These are phyloP conservation scores for Muscicapa adusta DNA, from an alignment of 2,113 vertebrate species.

Conservation along the genomic window DNA sequence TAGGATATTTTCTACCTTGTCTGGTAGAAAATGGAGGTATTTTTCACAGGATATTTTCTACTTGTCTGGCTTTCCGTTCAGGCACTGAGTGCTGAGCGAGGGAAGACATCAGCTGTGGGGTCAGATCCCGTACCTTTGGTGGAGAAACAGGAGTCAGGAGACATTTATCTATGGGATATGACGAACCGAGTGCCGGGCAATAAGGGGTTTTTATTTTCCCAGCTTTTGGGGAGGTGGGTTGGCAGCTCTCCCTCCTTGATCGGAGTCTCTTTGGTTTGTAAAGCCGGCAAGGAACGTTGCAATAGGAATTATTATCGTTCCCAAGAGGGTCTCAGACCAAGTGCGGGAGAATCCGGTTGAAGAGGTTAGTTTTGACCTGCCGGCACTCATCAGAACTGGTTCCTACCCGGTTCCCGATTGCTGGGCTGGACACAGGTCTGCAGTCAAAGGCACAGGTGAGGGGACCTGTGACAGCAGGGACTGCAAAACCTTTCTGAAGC, in stretches of 20 bases:
- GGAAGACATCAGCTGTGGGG: background rate
- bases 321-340: background rate
- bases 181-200: background rate
- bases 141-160: background rate
- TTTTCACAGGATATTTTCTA: background rate
- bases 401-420: background rate
- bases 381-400: background rate
- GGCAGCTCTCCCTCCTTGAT: background rate
- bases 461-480: background rate
- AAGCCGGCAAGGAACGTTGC: background rate
- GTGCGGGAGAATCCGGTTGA: background rate
- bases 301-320: background rate
- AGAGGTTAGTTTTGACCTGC: background rate
- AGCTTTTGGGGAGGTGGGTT: background rate
- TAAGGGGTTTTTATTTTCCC: no score
- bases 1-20: background rate
- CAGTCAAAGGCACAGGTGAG: background rate
- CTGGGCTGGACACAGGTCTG: background rate
- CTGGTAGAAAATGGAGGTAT: no score
- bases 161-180: background rate
- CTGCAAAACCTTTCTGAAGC: background rate
- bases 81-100: rapidly evolving
- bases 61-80: background rate
- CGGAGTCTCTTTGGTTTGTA: background rate
- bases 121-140: background rate